These are phyloP conservation scores for Halictus quadricinctus DNA, from an alignment of 2,888 invertebrate species.

Conservation along the genomic window DNA sequence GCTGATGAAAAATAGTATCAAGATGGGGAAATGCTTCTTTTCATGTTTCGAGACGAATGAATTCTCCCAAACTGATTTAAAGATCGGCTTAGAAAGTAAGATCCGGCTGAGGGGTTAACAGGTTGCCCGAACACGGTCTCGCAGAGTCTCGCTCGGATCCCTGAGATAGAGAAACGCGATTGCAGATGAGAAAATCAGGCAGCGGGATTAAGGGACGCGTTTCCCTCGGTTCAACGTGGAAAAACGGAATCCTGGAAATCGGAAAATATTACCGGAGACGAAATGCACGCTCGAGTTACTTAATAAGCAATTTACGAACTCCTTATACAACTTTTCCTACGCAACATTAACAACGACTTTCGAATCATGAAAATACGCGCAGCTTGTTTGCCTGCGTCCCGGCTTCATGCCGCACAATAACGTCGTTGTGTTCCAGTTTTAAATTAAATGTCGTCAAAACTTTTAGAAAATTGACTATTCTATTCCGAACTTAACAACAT, in stretches of 20 bases:
- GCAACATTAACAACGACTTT: slow-evolving; percentile 1
- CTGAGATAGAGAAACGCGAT: slow-evolving; percentile 3
- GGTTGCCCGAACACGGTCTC: not conserved
- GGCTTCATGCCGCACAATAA: not conserved
- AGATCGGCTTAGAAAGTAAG: slow-evolving; percentile 27
- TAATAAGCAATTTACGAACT: slow-evolving; percentile 9
- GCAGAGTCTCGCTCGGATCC: not conserved
- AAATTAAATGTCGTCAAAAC: not conserved
- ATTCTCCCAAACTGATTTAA: slow-evolving; percentile 3
- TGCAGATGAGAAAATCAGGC: slow-evolving; percentile 19
- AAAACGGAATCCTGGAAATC: not conserved
- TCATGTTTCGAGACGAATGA: not conserved
- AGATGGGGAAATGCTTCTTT: not conserved
- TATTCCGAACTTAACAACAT: too few species aligned
- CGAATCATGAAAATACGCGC: not conserved
- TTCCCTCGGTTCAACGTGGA: slow-evolving; percentile 18
- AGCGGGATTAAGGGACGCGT: slow-evolving; percentile 17
- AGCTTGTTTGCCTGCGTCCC: not conserved
- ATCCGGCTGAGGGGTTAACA: slow-evolving; percentile 4
- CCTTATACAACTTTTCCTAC: slow-evolving; percentile 1
- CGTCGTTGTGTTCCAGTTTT: not conserved
- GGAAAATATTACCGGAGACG: slow-evolving; percentile 4
- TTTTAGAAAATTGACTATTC: not conserved
- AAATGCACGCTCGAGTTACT: not conserved
- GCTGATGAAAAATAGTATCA: not conserved